Percentiles rank a stretch among this genome's conserved stretches.
These are phyloP conservation scores for Meghimatium bilineatum DNA, from an alignment of 2,888 invertebrate genomes.

Conservation along the genomic window DNA sequence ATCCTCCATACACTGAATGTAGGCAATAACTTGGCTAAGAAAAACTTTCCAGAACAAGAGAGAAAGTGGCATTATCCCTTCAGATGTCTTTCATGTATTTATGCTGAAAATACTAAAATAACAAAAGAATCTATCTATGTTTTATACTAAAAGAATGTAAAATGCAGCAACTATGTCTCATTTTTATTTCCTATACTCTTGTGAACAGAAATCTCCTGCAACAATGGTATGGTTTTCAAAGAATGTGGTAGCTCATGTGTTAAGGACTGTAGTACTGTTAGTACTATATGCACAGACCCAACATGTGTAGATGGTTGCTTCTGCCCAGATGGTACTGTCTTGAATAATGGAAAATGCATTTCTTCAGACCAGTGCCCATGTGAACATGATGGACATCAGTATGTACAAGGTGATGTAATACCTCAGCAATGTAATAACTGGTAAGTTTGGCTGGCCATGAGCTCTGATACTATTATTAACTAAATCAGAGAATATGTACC, in stretches of 20 bases:
- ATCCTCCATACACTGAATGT: too few relatives aligned
- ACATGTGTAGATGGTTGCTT: constrained; percentile 92
- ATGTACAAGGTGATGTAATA: constrained; percentile 60
- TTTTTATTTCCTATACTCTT: background rate
- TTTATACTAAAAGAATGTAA: too few relatives aligned
- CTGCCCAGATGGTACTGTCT: constrained; percentile 87
- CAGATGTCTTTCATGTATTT: too few relatives aligned
- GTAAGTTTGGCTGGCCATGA: constrained; percentile 54
- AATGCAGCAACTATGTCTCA: too few relatives aligned
- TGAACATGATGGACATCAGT: constrained; percentile 81
- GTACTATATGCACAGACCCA: constrained; percentile 71
- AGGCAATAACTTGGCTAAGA: too few relatives aligned
- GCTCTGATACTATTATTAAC: background rate
- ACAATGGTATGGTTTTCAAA: constrained; percentile 85
- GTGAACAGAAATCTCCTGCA: constrained; percentile 85
- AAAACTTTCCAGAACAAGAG: too few relatives aligned
- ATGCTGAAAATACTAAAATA: too few relatives aligned
- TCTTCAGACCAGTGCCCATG: constrained; percentile 88
- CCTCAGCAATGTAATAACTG: constrained; percentile 73
- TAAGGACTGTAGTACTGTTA: constrained; percentile 82
- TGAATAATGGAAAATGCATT: constrained; percentile 87
- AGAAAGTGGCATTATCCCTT: too few relatives aligned
- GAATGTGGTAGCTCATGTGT: constrained; percentile 87
- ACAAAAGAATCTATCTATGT: too few relatives aligned
- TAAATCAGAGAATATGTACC: background rate